phyloP scores from a whole-genome alignment of 2,113 vertebrate species.

The Bos javanicus region DNA sequence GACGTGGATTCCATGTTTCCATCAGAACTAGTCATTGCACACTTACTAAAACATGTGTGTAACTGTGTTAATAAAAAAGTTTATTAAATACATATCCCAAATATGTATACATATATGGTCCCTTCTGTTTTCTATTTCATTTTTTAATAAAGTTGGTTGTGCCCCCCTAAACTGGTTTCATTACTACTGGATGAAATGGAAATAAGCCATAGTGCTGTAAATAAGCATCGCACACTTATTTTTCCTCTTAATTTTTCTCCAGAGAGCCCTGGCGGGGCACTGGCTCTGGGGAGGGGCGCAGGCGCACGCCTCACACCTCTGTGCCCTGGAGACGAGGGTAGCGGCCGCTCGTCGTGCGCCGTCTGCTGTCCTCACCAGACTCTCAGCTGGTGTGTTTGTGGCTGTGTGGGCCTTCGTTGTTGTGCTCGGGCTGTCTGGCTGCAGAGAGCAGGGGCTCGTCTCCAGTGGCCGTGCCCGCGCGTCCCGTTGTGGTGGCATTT shows the following conservation, averaged over 20 bases:
- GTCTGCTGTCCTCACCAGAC: neutral
- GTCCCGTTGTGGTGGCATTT: neutral
- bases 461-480: neutral
- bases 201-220: neutral
- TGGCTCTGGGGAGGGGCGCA: too few relatives aligned
- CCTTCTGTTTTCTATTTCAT: neutral
- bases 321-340: neutral
- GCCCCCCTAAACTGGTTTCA: neutral
- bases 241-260: neutral
- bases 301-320: neutral
- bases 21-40: neutral
- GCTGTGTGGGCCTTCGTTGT: neutral
- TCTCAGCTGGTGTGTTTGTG: neutral
- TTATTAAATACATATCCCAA: neutral
- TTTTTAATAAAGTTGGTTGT: neutral
- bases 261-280: neutral
- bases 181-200: neutral
- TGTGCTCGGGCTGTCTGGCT: neutral
- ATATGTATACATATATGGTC: accelerated
- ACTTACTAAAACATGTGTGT: neutral
- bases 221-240: accelerated
- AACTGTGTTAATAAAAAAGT: neutral
- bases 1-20: neutral
- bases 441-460: neutral
- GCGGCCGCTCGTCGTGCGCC: accelerated